These are phyloP conservation scores for Echeneis naucrates DNA, from an alignment of 2,797 vertebrate species.

Conservation along the genomic window DNA sequence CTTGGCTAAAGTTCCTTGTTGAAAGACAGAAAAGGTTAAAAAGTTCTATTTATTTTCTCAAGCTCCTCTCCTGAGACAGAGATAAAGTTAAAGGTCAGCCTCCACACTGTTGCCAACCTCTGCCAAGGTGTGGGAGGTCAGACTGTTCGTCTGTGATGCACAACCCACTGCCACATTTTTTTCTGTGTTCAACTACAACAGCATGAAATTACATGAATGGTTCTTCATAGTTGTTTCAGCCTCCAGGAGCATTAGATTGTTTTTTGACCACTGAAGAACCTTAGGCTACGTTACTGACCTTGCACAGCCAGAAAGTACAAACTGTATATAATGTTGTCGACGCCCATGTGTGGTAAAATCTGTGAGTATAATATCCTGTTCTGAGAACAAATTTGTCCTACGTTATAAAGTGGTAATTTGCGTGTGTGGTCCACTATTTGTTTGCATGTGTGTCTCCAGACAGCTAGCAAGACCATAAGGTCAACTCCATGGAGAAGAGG, in stretches of 20 bases:
- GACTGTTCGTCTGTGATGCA: constrained; percentile 58
- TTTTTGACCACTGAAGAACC: neutral
- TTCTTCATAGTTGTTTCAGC: constrained; percentile 5
- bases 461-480: constrained; percentile 72
- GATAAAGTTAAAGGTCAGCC: constrained; percentile 77
- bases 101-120: constrained; percentile 52
- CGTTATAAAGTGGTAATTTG: constrained; percentile 19
- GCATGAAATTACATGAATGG: constrained; percentile 17
- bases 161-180: constrained; percentile 65
- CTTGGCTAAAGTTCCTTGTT: constrained; percentile 6
- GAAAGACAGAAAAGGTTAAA: constrained; percentile 15
- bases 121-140: constrained; percentile 78
- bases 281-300: neutral
- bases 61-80: constrained; percentile 52
- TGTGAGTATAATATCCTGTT: constrained; percentile 26
- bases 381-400: constrained; percentile 14
- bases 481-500: constrained; percentile 67
- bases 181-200: constrained; percentile 34
- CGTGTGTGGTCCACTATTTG: constrained; percentile 76
- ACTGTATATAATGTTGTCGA: neutral
- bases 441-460: constrained; percentile 66
- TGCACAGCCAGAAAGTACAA: neutral
- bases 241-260: neutral
- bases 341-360: neutral
- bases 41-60: constrained; percentile 55